Base-by-base conservation (phyloP, 2,797 vertebrate genomes). In the Lepidocolaptes lacrymiger region DNA sequence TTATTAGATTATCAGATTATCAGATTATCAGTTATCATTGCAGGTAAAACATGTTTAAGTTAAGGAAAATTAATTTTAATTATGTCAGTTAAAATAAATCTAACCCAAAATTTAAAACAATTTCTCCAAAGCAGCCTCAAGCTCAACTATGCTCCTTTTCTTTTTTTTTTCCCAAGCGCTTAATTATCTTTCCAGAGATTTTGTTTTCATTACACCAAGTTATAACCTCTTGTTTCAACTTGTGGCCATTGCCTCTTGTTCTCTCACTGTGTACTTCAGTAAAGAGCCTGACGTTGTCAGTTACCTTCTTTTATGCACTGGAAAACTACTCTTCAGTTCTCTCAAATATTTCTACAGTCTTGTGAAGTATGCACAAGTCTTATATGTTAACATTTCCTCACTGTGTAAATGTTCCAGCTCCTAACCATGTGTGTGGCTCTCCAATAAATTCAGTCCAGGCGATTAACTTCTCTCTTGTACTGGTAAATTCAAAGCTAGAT, bases 361-460 rank as follows among this genome's bases (percentile, higher is more conserved):
- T 41, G 12, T 19, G 18, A 37, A 37, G 26, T 18, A 59, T 37
- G 36, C 37, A 43, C 1, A 9, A 64, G 5, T 12, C 10, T 52
- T 56, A 14, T 27, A 6, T 9, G 9, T 49, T 18, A 67, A 2
- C 32, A 46, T 67, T 83, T 89, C 18, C 26, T 79, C 48, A 32
- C 3, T 27, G 26, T 2, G 7, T 14, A 55, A 46, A 30, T 44
- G 9, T 13, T 62, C 7, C 26, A 72, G 20, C 7, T 39, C 9
- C 32, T 48, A 54, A 28, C 5, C 21, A 6, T 20, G 4, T 17
- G n/a, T 0, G 26, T 63, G 20, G 5, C 4, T 46, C 8, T 55
- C n/a, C 15, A 15, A 7, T 4, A 5, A 91, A 15, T 6, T 71
- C 22, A 5, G 0, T 32, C 8, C 30, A n/a, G 26, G 1, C 2